phyloP scores from a whole-genome alignment of 2,113 vertebrate genomes.

The Cynoglossus semilaevis region DNA sequence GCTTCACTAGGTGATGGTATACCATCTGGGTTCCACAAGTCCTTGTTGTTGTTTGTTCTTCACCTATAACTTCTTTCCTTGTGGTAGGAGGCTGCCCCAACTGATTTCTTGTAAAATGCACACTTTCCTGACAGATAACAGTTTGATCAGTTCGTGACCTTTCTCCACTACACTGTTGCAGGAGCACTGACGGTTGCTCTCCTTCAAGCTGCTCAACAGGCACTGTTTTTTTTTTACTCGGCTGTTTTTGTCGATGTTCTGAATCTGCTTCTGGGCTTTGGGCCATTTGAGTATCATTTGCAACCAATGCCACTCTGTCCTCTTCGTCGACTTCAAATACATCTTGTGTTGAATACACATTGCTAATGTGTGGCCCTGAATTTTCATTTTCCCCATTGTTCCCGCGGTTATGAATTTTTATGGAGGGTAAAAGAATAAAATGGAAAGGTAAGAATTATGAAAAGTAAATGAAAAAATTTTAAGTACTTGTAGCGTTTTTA shows the following conservation, averaged over 20 bases:
- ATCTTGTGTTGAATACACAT: slow-evolving; percentile 11
- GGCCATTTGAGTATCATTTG: not conserved
- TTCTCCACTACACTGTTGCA: not conserved
- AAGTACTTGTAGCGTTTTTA: not conserved
- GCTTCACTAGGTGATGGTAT: slow-evolving; percentile 18
- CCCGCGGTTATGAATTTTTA: not conserved
- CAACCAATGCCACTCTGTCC: not conserved
- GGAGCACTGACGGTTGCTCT: not conserved
- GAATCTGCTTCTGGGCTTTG: slow-evolving; percentile 9
- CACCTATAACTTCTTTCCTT: slow-evolving; percentile 1
- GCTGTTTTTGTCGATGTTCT: not conserved
- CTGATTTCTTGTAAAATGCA: not conserved
- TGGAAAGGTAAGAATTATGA: not conserved
- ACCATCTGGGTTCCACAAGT: not conserved
- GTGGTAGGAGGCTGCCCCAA: not conserved
- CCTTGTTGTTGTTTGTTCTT: not conserved
- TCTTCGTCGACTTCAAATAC: slow-evolving; percentile 10
- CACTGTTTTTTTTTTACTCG: not conserved
- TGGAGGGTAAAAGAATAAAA: not conserved
- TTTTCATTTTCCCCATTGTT: slow-evolving; percentile 14
- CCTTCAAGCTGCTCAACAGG: slow-evolving; percentile 6
- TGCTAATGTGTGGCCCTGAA: not conserved
- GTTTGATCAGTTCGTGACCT: not conserved
- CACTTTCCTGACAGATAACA: not conserved
- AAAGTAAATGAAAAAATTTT: no score